phyloP scores from a whole-genome alignment of 2,113 vertebrate genomes.

The Microcebus jonahi region DNA sequence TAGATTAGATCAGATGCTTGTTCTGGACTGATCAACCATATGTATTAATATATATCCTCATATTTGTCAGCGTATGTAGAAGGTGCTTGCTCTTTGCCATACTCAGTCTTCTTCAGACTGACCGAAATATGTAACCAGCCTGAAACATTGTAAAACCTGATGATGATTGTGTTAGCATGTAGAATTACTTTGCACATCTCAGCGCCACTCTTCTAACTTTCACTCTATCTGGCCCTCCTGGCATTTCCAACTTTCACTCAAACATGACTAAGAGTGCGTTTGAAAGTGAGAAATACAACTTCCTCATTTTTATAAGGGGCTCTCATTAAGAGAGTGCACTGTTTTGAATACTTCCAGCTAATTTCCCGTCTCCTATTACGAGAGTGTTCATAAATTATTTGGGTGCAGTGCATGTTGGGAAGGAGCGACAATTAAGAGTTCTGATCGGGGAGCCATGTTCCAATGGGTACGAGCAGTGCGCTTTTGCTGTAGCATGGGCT shows the following conservation, averaged over 20 bases:
- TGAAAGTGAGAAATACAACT: constrained; percentile 2
- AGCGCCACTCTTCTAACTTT: not conserved
- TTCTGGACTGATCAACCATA: not conserved
- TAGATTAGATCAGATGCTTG: not conserved
- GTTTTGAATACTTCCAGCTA: constrained; percentile 67
- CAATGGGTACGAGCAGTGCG: not conserved
- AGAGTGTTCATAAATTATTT: constrained; percentile 35
- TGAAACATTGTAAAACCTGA: not conserved
- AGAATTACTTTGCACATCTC: not conserved
- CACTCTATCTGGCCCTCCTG: not conserved
- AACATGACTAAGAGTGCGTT: not conserved
- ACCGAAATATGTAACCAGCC: not conserved
- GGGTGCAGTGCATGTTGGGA: constrained; percentile 16
- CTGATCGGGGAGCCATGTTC: not conserved
- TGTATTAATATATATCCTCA: not conserved
- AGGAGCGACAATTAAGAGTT: not conserved
- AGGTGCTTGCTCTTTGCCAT: not conserved
- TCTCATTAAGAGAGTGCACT: not conserved
- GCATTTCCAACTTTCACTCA: not conserved
- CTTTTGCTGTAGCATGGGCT: not conserved
- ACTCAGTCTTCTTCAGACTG: not conserved
- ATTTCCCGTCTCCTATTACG: constrained; percentile 41
- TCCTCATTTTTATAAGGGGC: not conserved
- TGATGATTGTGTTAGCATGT: not conserved
- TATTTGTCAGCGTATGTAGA: no score